Evolutionary conservation across 2,888 invertebrate species (phyloP), one percentile per base, ranked within the genome.

Genomic region (Brachynemurus nebulosus): DNA sequence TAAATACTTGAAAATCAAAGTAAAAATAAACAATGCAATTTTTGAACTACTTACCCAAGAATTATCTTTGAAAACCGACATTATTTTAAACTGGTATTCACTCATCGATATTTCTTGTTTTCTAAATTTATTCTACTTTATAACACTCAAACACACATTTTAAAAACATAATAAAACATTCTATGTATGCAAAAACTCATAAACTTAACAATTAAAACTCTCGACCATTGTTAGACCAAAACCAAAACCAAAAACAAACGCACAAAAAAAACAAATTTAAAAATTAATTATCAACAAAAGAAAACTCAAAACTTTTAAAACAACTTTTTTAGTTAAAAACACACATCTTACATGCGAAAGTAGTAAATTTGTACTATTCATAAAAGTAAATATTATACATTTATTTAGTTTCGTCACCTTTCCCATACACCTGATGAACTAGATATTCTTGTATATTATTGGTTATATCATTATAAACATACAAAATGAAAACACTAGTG

Each of bases 41-140:
- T n/a, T n/a, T n/a, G n/a, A n/a, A n/a, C n/a, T n/a, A 51, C 69
- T 69, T 51, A 72, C 74, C 73, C 72, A 72, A 55, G 69, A 72
- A 51, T 72, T 73, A 55, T 74, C 74, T 55, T 73, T 74, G 55
- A 72, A 74, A 44, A 69, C 67, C 42, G 72, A 70, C 58, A 70
- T 71, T 11, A 40, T 25, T 25, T 30, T 30, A 30, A 30, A 30
- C 30, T 30, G 40, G 18, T 19, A 25, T 40, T 16, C 23, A 19
- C 20, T 40, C 19, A 25, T 8, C 19, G 17, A 19, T 19, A 16
- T 4, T 38, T 14, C 4, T 7, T 9, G 36, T 43, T 17, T 25
- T n/a, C 14, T 27, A 46, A 40, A 30, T 49, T 50, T 51, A 20
- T 39, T 36, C 27, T 25, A 27, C 44, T 47, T 36, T 39, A 23